Evolutionary conservation across 2,888 invertebrate genomes (phyloP), one percentile per base, ranked within the genome.

Genomic region (Proisotoma minuta): DNA sequence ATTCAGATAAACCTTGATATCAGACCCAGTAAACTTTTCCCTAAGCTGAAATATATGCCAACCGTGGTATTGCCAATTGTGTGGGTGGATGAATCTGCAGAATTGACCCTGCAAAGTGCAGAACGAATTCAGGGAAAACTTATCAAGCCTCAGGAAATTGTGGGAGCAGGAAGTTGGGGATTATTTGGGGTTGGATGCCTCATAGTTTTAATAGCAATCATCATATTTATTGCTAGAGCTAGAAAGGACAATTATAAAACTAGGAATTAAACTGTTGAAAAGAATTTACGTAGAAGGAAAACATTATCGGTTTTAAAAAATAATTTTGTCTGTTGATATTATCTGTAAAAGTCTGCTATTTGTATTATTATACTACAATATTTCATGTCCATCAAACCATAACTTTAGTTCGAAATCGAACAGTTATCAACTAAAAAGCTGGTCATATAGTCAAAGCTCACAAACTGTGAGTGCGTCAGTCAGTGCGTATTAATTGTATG

Each of bases 71-170:
- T 75, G 8, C 75, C 75, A 1, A 40, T 75, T 39, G 57, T 74
- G 1, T 75, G 75, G 75, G 64, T 70, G 3, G 72, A 74, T 34
- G 74, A 74, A 61, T 62, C 58, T 53, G 68, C 68, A n/a, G 59
- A 50, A 39, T 51, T 68, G 15, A 60, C 68, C 1, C 63, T 60
- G 27, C 57, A 34, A 3, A 68, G 68, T 27, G 65, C 68, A 1
- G 56, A 56, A 5, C 53, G 63, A 28, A 65, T 68, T 18, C 40
- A 63, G 10, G 52, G 56, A 0, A 68, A 68, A 59, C 27, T 68
- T 23, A 52, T 68, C 20, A 68, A 61, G 27, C 65, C 68, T 8
- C 62, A 65, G 52, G 48, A 60, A 22, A 18, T 65, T 29, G 63
- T 60, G 47, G 63, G 63, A 59, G 65, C 52, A 15, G 68, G 39